phyloP scores from a whole-genome alignment of 1,140 invertebrate species.

The Magallana angulata region DNA sequence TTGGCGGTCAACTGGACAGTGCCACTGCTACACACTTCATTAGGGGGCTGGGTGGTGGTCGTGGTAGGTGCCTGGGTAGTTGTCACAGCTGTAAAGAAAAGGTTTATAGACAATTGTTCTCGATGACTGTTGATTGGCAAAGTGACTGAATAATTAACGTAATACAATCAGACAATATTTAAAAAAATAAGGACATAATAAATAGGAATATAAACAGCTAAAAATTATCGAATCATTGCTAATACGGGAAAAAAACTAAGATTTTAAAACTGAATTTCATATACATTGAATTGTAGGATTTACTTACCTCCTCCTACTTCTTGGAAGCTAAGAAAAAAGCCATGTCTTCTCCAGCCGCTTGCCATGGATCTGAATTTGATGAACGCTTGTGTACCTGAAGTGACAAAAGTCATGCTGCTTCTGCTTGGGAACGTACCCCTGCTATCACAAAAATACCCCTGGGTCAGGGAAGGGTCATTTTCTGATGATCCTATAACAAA shows the following conservation, averaged over 20 bases:
- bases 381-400: not conserved
- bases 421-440: not conserved
- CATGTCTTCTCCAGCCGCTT: constrained; percentile 14
- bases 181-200: too few species aligned
- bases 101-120: too few species aligned
- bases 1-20: not conserved
- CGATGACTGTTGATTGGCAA: too few species aligned
- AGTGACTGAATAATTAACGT: too few species aligned
- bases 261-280: too few species aligned
- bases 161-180: too few species aligned
- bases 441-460: constrained; percentile 5
- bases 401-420: not conserved
- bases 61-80: not conserved
- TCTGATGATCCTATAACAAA: not conserved
- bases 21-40: constrained; percentile 10
- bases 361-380: not conserved
- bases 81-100: not conserved
- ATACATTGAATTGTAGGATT: too few species aligned
- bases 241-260: too few species aligned
- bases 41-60: not conserved
- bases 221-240: too few species aligned
- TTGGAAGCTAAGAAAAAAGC: not conserved
- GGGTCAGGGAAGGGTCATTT: not conserved
- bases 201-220: too few species aligned
- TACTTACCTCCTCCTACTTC: not conserved